Evolutionary conservation across 2,888 invertebrate species (phyloP).

Genomic region (Netelia inedita): DNA sequence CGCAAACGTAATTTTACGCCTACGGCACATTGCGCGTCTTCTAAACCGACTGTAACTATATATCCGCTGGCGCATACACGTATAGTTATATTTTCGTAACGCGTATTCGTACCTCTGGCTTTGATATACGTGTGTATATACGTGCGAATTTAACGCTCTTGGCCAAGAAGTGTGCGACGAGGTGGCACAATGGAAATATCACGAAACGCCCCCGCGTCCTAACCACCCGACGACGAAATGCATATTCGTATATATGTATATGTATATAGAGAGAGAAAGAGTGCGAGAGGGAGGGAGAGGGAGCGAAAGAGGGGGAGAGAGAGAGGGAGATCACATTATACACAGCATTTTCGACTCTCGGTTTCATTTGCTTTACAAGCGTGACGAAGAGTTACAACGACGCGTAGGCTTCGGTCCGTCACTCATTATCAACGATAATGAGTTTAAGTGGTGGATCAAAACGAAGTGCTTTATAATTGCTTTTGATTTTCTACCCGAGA

Average conservation of each 20-base stretch:
- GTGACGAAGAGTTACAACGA: constrained; percentile 41
- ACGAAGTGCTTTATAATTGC: constrained; percentile 48
- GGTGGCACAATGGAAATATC: constrained; percentile 61
- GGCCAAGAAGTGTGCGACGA: constrained; percentile 31
- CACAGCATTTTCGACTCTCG: constrained; percentile 47
- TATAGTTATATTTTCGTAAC: constrained; percentile 11
- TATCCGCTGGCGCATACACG: background rate
- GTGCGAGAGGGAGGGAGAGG: background rate
- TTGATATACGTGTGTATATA: constrained; percentile 6
- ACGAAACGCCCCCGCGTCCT: constrained; percentile 61
- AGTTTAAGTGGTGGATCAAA: constrained; percentile 35
- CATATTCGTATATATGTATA: constrained; percentile 5
- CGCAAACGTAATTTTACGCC: constrained; percentile 64
- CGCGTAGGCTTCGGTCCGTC: constrained; percentile 53
- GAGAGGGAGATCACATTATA: background rate
- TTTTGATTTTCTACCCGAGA: constrained; percentile 7
- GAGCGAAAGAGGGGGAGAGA: too few species aligned
- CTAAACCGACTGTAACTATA: background rate
- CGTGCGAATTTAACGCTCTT: background rate
- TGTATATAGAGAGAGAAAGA: background rate
- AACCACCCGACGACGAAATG: constrained; percentile 9
- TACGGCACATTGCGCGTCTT: constrained; percentile 43
- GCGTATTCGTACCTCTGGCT: background rate
- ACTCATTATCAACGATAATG: constrained; percentile 39
- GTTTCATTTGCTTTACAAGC: constrained; percentile 37